Base-by-base conservation (phyloP, 2,113 vertebrate genomes). In the Verasper variegatus region DNA sequence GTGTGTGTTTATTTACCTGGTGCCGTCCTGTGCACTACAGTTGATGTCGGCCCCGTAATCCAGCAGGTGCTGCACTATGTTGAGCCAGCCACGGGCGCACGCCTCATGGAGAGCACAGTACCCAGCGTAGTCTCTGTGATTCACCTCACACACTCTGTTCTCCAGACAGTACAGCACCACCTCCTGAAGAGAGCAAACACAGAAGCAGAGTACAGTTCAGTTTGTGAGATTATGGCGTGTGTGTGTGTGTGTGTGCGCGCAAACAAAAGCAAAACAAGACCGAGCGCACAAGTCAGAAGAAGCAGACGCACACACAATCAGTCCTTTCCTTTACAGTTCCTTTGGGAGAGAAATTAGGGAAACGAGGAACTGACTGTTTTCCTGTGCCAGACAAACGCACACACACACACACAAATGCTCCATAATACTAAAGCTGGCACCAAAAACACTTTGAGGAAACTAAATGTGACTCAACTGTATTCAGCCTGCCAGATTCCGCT, bases 1-100 rank as follows among this genome's bases (percentile, higher is more conserved):
- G 52, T 42, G 52, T 13, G 52, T 11, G 18, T 58, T 40, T 24
- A 56, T 70, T 72, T 52, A 98, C 97, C 97, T 97, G 89, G 97
- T 98, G 86, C 97, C 97, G 67, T 98, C 97, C 92, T 98, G 97
- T 0, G 97, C 97, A 0, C 97, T 98, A 94, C 97, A 98, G 94
- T 98, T 98, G 63, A 98, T 97, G 63, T 98, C 97, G 0, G 97
- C 97, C 3, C 97, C 97, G 4, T 98, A 96, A 85, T 98, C 96
- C 1, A 98, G 94, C 86, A 98, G 96, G 86, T 98, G 97, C 45
- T 96, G 94, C 59, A 97, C 97, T 10, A 98, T 98, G 93, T 92
- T 95, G 81, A 98, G 94, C 97, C 97, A 98, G 81, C 97, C 97
- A 0, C 96, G 90, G 47, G 96, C 97, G 71, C 97, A 98, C 52